Evolutionary conservation across 2,113 vertebrate genomes (phyloP), one percentile per base, ranked within the genome.

Genomic region (Chaetops frenatus): DNA sequence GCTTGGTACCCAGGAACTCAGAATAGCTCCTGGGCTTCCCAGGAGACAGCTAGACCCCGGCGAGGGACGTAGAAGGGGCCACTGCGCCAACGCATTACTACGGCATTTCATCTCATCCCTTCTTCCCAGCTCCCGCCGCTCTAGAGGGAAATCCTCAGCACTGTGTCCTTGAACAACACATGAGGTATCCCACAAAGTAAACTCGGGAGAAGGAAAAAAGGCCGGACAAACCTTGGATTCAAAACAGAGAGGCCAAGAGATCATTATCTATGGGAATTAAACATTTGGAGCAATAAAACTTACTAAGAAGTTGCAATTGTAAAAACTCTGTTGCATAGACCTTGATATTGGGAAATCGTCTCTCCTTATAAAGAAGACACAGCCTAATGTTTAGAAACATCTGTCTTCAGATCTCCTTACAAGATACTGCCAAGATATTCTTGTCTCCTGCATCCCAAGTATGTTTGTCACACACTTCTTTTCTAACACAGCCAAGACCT

Each of bases 71-170:
- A 38, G 38, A 18, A 0, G 1, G 3, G 7, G 24, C 29, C 29
- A 11, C 7, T 6, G 6, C 4, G 15, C 70, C 66, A 4, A 1
- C 1, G 3, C 8, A 38, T 6, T 45, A 3, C 2, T 14, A 2
- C 31, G 22, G 3, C 2, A 0, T 9, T 44, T 19, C 23, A 0
- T 12, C 27, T 42, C 45, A 20, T 14, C 56, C 25, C n/a, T 53
- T 27, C 40, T 50, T 9, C 29, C 27, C 47, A 31, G 2, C 31
- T 28, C 22, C 3, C 25, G 9, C 12, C n/a, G 2, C 48, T 9
- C 5, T 8, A n/a, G 17, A 40, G 23, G n/a, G 50, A 81, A 69
- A 53, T 7, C 22, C 61, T 27, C 23, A 22, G 22, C 28, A 17
- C 19, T 3, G 7, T 11, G 15, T 29, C 40, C 19, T 33, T 20